A percentile compares a stretch with the other conserved stretches of the same genome.
phyloP scores from a whole-genome alignment of 2,797 vertebrate species.

The Synanceia verrucosa region DNA sequence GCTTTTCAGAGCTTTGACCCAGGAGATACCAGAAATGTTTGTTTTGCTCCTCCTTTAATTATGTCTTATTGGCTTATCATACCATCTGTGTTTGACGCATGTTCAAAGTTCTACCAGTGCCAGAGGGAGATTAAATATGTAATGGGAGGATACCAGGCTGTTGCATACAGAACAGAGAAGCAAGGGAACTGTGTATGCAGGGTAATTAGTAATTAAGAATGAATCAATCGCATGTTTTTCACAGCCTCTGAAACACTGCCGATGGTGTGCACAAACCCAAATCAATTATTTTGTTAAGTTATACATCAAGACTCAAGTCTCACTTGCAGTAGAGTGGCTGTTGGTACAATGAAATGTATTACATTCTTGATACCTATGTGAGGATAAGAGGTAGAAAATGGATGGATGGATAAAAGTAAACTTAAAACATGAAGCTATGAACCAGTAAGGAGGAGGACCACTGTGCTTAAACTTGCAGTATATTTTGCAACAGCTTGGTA shows the following conservation, averaged over 20 bases:
- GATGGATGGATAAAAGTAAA: neutral
- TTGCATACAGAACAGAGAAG: constrained; percentile 3
- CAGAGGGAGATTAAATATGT: neutral
- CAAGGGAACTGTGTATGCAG: neutral
- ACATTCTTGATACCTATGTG: no score
- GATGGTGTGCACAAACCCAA: neutral
- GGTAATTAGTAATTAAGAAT: neutral
- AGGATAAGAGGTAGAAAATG: no score
- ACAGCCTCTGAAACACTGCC: neutral
- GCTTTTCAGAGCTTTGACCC: neutral
- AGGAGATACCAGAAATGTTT: neutral
- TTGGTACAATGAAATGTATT: neutral
- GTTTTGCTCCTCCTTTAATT: neutral
- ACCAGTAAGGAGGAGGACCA: neutral
- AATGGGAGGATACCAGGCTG: constrained; percentile 3
- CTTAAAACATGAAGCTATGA: neutral
- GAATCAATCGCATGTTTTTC: neutral
- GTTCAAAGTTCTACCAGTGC: neutral
- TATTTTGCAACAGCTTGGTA: neutral
- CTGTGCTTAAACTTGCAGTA: neutral
- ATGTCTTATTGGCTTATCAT: neutral
- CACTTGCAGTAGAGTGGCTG: neutral
- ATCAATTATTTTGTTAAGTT: neutral
- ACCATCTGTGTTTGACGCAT: neutral
- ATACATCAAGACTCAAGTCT: constrained; percentile 9